Percentiles rank a stretch among this genome's conserved stretches.
Conservation (phyloP, 2,888 invertebrate species). For the Sympetrum striolatum region DNA sequence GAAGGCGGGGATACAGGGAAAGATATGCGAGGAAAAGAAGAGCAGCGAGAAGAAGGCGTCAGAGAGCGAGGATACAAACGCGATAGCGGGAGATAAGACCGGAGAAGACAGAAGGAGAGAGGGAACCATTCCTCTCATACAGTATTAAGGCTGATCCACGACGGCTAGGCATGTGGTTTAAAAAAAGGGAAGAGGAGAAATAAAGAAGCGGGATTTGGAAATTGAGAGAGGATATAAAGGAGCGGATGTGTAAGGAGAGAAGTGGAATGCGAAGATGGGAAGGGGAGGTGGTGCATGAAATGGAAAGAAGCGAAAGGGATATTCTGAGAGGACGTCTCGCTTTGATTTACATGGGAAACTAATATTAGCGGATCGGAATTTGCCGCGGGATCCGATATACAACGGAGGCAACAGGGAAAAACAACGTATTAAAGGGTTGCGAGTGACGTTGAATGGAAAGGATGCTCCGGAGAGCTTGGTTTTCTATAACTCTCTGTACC, state of each 20-base stretch:
- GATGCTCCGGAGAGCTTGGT: no score
- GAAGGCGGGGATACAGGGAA: neutral
- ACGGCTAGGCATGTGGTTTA: slow-evolving; percentile 17
- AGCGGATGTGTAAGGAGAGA: neutral
- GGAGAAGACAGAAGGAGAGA: neutral
- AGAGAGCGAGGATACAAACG: neutral
- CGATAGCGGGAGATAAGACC: neutral
- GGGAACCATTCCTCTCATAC: neutral
- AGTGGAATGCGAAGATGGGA: neutral
- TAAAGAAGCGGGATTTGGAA: slow-evolving; percentile 2
- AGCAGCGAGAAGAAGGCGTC: neutral
- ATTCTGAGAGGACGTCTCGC: neutral
- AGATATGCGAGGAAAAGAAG: neutral
- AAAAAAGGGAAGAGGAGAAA: neutral
- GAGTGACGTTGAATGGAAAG: neutral
- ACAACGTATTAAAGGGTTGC: neutral
- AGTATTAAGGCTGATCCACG: slow-evolving; percentile 23
- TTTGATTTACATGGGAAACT: neutral
- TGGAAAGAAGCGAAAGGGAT: no score
- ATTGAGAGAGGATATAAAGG: slow-evolving; percentile 12
- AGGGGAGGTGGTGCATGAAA: neutral
- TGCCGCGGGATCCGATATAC: neutral
- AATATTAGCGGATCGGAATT: neutral
- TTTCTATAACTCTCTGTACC: no score
- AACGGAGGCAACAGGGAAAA: neutral